Evolutionary conservation across 2,797 vertebrate genomes (phyloP), one percentile per base, ranked within the genome.

Genomic region (Gymnopithys bicolor): DNA sequence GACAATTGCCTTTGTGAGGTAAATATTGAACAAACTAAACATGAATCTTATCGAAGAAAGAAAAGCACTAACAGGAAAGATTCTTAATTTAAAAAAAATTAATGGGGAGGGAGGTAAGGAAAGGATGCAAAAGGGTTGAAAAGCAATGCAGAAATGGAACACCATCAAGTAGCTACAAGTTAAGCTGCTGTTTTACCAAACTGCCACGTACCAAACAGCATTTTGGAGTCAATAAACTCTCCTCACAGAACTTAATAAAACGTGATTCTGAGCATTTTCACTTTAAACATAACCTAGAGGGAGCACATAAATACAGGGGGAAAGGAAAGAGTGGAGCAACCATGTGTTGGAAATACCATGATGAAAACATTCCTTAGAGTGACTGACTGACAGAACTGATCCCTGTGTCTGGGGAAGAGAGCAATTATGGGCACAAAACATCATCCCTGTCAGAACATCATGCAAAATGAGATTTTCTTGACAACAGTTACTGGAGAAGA

Each of bases 241-340:
- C 9, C 3, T 55, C 60, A 67, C 23, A 87, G 52, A 75, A 70
- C 41, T 81, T n/a, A 60, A 46, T 75, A 46, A 91, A 70, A 77
- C 13, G 10, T 8, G 18, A 37, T 68, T 49, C 25, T 52, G 52
- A 87, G 49, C 39, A 67, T n/a, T 85, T 67, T 70, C 21, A 56
- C 63, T 85, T 86, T 48, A 67, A 80, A 70, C 21, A 6, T 24
- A 83, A 70, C 13, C 49, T 58, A 81, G 56, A 60, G 41, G 32
- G 12, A 74, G 19, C 4, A 3, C 0, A 0, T 25, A 63, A 45
- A 32, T 8, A 41, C 2, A 51, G 22, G 60, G n/a, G 43, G n/a
- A 87, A 89, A 69, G 24, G 24, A 39, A 79, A 46, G 37, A 77
- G 23, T 4, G 1, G 32, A 56, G 66, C 19, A 28, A 77, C 8